Evolutionary conservation across 2,113 vertebrate genomes (phyloP), one percentile per base, ranked within the genome.

Genomic region (Nothocercus julius): DNA sequence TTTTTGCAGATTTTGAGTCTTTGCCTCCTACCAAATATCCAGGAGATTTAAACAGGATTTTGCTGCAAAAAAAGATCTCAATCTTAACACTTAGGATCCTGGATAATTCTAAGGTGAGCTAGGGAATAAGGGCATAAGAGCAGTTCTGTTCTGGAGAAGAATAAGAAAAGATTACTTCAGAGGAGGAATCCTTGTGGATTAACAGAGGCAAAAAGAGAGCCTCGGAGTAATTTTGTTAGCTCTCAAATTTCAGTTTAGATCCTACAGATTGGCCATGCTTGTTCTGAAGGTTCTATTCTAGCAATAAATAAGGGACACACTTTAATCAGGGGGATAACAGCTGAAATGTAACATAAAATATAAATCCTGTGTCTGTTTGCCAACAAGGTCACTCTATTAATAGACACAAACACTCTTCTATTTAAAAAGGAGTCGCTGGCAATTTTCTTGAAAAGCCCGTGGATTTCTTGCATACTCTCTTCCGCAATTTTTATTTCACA

Each of bases 1-100:
- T 92, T 94, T 94, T 90, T 96, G 56, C 91, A 96, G 83, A 95
- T 89, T 91, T 93, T 83, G 36, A 90, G 62, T 93, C 69, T 90
- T 90, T 93, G 62, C 85, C 66, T 95, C 67, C 84, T 74, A 94
- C 66, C 64, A 66, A 87, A 63, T 85, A 90, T 92, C 82, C 85
- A 90, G 80, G 73, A 95, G 87, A 96, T 44, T 95, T 95, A 90
- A 92, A 92, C 14, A 82, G 25, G 58, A 53, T 73, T 96, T 92
- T 86, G 17, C 77, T 79, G 62, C 73, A 79, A 62, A 76, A 78
- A 78, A 68, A 79, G 28, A 75, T 40, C 38, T 89, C 73, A 30
- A 1, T 76, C 62, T 95, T 86, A 86, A 62, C 62, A 84, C 22
- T 68, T 67, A 91, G 76, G 51, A 73, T 53, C 42, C 53, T 75